Evolutionary conservation across 2,888 invertebrate species (phyloP).

Genomic region (Temnothorax ravouxi): DNA sequence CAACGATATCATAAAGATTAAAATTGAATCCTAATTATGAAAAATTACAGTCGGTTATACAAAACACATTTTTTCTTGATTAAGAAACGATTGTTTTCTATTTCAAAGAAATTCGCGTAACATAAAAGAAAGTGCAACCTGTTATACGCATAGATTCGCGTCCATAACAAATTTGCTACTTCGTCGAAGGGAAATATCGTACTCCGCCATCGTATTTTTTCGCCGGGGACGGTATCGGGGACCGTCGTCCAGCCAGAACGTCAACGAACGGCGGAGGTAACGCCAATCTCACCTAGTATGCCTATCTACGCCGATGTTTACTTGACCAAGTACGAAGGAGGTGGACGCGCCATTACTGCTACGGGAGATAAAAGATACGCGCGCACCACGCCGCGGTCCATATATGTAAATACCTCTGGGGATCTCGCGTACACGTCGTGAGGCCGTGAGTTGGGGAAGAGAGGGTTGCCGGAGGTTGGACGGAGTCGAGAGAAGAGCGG

Average conservation of each 20-base stretch:
- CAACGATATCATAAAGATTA: neutral
- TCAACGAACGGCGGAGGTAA: conserved; percentile 65
- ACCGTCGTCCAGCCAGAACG: conserved; percentile 53
- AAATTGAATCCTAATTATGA: neutral
- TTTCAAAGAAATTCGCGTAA: neutral
- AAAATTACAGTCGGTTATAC: neutral
- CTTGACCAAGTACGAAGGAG: conserved; percentile 77
- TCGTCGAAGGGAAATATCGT: neutral
- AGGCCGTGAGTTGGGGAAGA: conserved; percentile 61
- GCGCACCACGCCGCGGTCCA: conserved; percentile 84
- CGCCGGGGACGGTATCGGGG: conserved; percentile 10
- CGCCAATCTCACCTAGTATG: conserved; percentile 78
- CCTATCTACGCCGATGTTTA: conserved; percentile 81
- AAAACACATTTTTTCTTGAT: neutral
- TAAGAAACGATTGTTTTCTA: neutral
- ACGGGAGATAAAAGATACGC: conserved; percentile 85
- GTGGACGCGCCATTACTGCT: conserved; percentile 80
- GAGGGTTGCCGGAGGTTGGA: conserved; percentile 71
- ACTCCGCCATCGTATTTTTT: neutral
- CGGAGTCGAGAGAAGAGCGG: conserved; percentile 37
- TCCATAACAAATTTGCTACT: neutral
- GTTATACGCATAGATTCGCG: neutral
- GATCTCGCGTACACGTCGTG: conserved; percentile 79
- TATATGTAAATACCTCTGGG: conserved; percentile 85
- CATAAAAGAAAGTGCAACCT: neutral